Evolutionary conservation across 2,797 vertebrate genomes (phyloP).

Genomic region (Acrocephalus scirpaceus): DNA sequence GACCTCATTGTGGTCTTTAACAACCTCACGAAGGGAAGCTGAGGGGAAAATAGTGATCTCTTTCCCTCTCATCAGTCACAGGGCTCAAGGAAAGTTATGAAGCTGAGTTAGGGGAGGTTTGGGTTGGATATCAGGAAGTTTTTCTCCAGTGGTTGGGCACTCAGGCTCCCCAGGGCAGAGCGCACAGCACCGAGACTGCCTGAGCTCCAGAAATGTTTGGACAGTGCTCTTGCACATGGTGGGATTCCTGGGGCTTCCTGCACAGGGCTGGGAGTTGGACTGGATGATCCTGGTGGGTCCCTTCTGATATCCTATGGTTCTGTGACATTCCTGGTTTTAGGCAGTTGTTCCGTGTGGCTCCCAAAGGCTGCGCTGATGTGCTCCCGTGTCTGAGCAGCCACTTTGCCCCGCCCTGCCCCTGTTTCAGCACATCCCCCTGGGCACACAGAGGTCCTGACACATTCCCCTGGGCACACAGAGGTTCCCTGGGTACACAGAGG

Average conservation of each 20-base stretch:
- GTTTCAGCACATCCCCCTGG: accelerated
- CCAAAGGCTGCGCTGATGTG: accelerated
- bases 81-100: not conserved
- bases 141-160: not conserved
- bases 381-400: accelerated
- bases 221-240: accelerated
- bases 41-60: not conserved
- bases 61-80: not conserved
- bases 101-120: not conserved
- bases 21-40: no score
- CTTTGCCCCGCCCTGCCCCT: accelerated
- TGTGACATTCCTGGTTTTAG: accelerated
- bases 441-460: not conserved
- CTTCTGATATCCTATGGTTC: accelerated
- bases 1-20: not conserved
- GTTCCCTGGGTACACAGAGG: no score
- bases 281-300: accelerated
- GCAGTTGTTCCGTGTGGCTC: accelerated
- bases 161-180: not conserved
- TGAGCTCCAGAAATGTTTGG: not conserved
- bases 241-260: not conserved
- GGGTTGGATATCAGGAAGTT: not conserved
- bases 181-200: not conserved
- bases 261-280: no score
- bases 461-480: not conserved